Base-by-base conservation (phyloP, 2,888 invertebrate genomes). In the Anthrax anthrax region DNA sequence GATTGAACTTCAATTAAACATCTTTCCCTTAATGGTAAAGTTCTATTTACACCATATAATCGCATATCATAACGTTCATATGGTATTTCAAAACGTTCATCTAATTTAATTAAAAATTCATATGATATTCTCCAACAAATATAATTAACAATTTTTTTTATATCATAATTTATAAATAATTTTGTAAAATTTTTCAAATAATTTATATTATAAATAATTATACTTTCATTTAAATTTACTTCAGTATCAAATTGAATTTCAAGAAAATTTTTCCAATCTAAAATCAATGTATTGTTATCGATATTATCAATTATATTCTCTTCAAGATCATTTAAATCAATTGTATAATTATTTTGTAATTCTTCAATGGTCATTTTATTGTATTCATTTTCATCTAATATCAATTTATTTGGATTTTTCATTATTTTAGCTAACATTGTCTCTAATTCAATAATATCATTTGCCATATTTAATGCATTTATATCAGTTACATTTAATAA, bases 401-500 rank as follows among this genome's bases (percentile, higher is more conserved):
- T 16, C 19, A 43, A 12, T 14, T 42, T 46, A 43, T 43, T 43
- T 2, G 44, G 46, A 37, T 46, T 39, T 14, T 42, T 38, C 18
- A 44, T 45, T 27, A 51, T 49, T 42, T 50, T 45, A 1, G 50
- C 50, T 12, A 52, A 36, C 23, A 46, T 17, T 2, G 29, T 46
- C 37, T 51, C 50, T 23, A 52, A 51, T 10, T 44, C 37, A 18
- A 52, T 44, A 34, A 47, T 45, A 18, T 44, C 49, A 1, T 29
- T 17, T 29, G 48, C 49, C 16, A 42, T 40, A 34, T 14, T 10
- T 27, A 23, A 40, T 3, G 49, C 44, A 2, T 32, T 34, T 12
- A 18, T 29, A 3, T 40, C 17, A 12, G 42, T 16, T 3, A 49
- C 42, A 8, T 46, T 48, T n/a, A 52, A 37, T 5, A 49, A 18